Conservation (phyloP, 2,888 invertebrate genomes). For the Tupiocoris notatus region DNA sequence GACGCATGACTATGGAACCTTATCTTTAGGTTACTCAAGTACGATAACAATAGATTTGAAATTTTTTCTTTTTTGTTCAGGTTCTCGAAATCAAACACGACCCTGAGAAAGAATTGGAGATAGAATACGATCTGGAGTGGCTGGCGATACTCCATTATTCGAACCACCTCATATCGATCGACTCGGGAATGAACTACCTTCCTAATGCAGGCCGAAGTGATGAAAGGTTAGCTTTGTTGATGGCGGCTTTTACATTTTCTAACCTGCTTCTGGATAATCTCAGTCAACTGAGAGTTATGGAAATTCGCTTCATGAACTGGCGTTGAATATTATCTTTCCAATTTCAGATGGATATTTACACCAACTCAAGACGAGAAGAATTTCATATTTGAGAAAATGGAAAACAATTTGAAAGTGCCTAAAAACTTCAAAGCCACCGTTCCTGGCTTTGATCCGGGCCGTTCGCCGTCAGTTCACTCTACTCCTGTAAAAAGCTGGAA, state of each 20-base stretch:
- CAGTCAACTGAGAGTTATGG: too few species aligned
- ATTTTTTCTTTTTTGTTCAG: slow-evolving; percentile 54
- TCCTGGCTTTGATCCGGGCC: slow-evolving; percentile 14
- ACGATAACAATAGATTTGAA: too few species aligned
- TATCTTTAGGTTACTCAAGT: too few species aligned
- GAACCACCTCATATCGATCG: slow-evolving; percentile 80
- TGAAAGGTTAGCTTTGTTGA: slow-evolving; percentile 41
- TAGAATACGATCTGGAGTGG: slow-evolving; percentile 92
- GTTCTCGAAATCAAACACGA: slow-evolving; percentile 68
- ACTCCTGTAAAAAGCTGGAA: slow-evolving; percentile 54
- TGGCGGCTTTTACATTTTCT: too few species aligned
- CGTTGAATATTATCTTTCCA: too few species aligned
- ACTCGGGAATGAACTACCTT: slow-evolving; percentile 69
- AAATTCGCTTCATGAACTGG: too few species aligned
- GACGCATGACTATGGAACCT: too few species aligned
- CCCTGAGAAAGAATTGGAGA: slow-evolving; percentile 57
- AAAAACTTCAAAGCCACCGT: slow-evolving; percentile 77
- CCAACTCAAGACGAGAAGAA: slow-evolving; percentile 74
- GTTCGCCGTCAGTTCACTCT: background rate
- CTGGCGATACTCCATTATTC: slow-evolving; percentile 81
- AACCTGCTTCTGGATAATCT: too few species aligned
- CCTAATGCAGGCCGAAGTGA: slow-evolving; percentile 67
- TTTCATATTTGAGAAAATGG: slow-evolving; percentile 63
- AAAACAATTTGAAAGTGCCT: slow-evolving; percentile 68
- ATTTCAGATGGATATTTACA: slow-evolving; percentile 65